phyloP scores from a whole-genome alignment of 2,797 vertebrate genomes.

The Potorous gilbertii region DNA sequence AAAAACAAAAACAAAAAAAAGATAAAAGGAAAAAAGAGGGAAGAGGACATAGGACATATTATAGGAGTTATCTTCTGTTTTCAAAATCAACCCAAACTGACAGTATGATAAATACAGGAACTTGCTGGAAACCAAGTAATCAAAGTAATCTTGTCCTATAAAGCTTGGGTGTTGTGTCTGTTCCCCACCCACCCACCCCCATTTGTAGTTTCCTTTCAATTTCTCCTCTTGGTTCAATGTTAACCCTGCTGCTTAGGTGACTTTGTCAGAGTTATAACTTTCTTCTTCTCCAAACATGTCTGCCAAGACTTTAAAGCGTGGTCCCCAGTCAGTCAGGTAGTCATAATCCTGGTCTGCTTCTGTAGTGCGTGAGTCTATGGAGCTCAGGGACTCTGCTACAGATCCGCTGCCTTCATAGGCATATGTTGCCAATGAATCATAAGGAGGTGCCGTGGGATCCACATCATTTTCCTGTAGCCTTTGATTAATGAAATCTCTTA shows the following conservation, averaged over 20 bases:
- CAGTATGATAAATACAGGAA: slow-evolving; percentile 83
- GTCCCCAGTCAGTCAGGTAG: slow-evolving; percentile 97
- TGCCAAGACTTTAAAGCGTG: slow-evolving; percentile 96
- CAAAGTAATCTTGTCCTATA: slow-evolving; percentile 79
- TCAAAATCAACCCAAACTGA: slow-evolving; percentile 81
- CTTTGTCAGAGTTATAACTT: slow-evolving; percentile 85
- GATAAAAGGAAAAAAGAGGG: slow-evolving; percentile 59
- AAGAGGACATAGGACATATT: slow-evolving; percentile 67
- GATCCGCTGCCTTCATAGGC: slow-evolving; percentile 97
- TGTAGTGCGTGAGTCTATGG: slow-evolving; percentile 91
- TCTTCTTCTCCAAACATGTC: slow-evolving; percentile 96
- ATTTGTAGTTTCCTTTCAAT: slow-evolving; percentile 64
- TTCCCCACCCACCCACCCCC: slow-evolving; percentile 12
- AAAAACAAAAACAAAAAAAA: slow-evolving; percentile 66
- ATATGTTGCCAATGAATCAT: slow-evolving; percentile 97
- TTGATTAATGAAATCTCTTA: slow-evolving; percentile 95
- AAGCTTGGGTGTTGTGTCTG: slow-evolving; percentile 75
- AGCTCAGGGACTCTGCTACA: slow-evolving; percentile 95
- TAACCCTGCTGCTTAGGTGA: slow-evolving; percentile 80
- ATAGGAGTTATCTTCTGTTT: slow-evolving; percentile 75
- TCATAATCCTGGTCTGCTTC: slow-evolving; percentile 95
- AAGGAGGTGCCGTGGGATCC: slow-evolving; percentile 94
- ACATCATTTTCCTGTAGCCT: slow-evolving; percentile 93
- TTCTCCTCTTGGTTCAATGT: slow-evolving; percentile 17
- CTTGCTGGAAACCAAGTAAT: slow-evolving; percentile 81